phyloP scores from a whole-genome alignment of 2,797 vertebrate species.

The Lycodopsis pacificus region DNA sequence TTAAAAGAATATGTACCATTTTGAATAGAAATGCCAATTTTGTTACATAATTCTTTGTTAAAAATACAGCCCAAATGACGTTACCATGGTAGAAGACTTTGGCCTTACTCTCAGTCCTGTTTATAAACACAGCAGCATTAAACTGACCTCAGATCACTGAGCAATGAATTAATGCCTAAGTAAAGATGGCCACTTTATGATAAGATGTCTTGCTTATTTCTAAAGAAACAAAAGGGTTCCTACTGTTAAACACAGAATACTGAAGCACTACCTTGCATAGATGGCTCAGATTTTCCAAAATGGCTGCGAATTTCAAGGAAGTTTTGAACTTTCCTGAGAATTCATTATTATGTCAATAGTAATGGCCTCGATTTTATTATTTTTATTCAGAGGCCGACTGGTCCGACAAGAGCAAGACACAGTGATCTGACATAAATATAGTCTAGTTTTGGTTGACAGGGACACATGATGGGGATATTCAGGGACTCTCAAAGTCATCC shows the following conservation, averaged over 20 bases:
- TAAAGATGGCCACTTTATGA: conserved; percentile 45
- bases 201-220: conserved; percentile 22
- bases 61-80: conserved; percentile 55
- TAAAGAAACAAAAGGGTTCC: conserved; percentile 12
- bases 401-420: neutral
- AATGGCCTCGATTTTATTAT: neutral
- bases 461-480: conserved; percentile 31
- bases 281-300: conserved; percentile 14
- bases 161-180: conserved; percentile 6
- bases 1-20: conserved; percentile 35
- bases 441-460: conserved; percentile 39
- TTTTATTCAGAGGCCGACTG: neutral
- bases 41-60: conserved; percentile 54
- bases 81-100: conserved; percentile 35
- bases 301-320: neutral
- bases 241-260: neutral
- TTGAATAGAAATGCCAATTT: conserved; percentile 45
- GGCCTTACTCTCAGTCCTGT: conserved; percentile 11
- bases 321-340: conserved; percentile 3
- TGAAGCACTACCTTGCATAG: neutral
- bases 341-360: neutral
- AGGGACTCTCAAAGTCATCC: conserved; percentile 71
- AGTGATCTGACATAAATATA: neutral
- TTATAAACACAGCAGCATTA: conserved; percentile 14
- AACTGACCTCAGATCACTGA: conserved; percentile 29